Conservation (phyloP, 2,797 vertebrate genomes). For the Rhinogobio ventralis region DNA sequence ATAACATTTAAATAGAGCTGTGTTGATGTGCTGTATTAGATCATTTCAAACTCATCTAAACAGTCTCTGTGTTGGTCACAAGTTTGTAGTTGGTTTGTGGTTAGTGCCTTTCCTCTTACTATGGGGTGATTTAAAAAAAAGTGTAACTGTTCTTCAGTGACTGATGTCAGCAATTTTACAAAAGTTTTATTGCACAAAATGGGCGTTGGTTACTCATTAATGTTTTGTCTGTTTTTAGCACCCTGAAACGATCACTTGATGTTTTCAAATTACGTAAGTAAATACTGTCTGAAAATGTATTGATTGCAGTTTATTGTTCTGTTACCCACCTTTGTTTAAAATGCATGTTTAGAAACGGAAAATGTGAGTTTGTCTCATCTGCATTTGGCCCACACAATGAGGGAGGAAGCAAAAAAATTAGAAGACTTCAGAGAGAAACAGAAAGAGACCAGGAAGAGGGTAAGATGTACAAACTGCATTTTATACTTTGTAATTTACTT, state of each 20-base stretch:
- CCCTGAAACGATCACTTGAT: constrained; percentile 90
- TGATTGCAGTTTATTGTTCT: neutral
- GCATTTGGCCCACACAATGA: constrained; percentile 87
- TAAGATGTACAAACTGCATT: constrained; percentile 57
- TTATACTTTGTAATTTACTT: neutral
- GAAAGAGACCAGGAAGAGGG: constrained; percentile 89
- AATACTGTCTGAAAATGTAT: neutral
- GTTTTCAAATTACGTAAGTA: constrained; percentile 94
- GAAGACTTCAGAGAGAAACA: constrained; percentile 95
- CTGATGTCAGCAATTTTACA: constrained; percentile 16
- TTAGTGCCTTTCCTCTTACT: neutral
- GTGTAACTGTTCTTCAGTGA: neutral
- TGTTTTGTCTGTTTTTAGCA: constrained; percentile 72
- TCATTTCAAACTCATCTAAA: neutral
- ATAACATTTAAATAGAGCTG: neutral
- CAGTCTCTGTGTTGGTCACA: neutral
- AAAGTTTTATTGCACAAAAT: neutral
- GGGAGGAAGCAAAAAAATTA: constrained; percentile 91
- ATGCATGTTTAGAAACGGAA: constrained; percentile 82
- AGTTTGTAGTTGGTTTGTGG: constrained; percentile 22
- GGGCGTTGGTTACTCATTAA: neutral
- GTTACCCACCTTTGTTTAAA: neutral
- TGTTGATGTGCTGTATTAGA: neutral
- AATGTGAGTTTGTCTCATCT: constrained; percentile 88
- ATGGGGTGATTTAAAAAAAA: neutral